Conservation (phyloP, 2,113 vertebrate species). For the Otocyon megalotis region DNA sequence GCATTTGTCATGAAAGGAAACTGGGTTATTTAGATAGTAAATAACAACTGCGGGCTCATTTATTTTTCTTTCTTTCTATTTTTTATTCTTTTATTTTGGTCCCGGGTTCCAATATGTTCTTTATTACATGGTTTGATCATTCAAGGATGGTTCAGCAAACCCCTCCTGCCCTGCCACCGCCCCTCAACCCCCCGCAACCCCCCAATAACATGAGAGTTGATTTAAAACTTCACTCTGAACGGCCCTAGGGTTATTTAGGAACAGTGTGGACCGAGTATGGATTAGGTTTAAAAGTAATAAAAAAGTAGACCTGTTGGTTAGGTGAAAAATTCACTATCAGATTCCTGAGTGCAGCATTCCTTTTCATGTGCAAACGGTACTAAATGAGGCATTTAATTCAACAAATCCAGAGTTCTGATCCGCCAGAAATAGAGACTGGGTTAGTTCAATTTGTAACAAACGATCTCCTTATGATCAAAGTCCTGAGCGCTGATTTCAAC, state of each 20-base stretch:
- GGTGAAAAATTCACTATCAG: constrained; percentile 97
- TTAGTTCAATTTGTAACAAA: constrained; percentile 99
- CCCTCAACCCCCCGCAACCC: constrained; percentile 62
- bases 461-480: constrained; percentile 99
- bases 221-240: constrained; percentile 91
- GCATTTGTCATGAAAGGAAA: constrained; percentile 82
- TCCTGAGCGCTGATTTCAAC: constrained; percentile 96
- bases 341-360: constrained; percentile 93
- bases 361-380: constrained; percentile 99
- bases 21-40: constrained; percentile 84
- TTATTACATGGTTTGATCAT: constrained; percentile 97
- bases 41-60: constrained; percentile 85
- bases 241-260: constrained; percentile 94
- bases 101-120: constrained; percentile 93
- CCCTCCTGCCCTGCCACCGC: constrained; percentile 68
- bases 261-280: constrained; percentile 91
- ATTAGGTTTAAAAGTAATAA: constrained; percentile 99
- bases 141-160: constrained; percentile 86
- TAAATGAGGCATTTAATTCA: constrained; percentile 99
- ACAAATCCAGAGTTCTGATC: constrained; percentile 99
- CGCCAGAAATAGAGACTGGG: constrained; percentile 97
- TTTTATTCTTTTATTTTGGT: constrained; percentile 85
- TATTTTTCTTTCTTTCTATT: constrained; percentile 85
- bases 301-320: constrained; percentile 96
- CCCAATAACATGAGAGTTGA: constrained; percentile 93